These are phyloP conservation scores for Eubasilissa regina DNA, from an alignment of 1,140 invertebrate species.

Conservation along the genomic window DNA sequence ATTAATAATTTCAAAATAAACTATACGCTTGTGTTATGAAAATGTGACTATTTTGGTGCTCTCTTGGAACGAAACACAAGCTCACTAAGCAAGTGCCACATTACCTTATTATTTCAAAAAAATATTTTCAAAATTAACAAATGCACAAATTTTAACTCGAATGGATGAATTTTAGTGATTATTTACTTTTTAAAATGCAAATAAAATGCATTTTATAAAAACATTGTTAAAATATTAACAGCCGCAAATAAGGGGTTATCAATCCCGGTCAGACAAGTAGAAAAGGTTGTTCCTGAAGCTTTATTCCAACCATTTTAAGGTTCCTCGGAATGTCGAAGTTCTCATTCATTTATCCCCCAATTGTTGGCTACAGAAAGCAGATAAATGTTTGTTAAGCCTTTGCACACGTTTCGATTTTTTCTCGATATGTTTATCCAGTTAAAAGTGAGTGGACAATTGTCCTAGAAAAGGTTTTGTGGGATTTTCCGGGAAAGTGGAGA, in stretches of 20 bases:
- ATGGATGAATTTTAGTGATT: too few relatives aligned
- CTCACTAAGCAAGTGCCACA: too few relatives aligned
- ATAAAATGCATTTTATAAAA: too few relatives aligned
- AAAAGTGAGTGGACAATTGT: constrained; percentile 29
- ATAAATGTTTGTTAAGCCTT: constrained; percentile 20
- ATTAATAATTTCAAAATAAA: too few relatives aligned
- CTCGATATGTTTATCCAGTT: constrained; percentile 14
- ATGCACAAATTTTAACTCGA: too few relatives aligned
- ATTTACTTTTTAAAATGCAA: too few relatives aligned
- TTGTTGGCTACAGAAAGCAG: constrained; percentile 26
- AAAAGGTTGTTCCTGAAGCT: constrained; percentile 2
- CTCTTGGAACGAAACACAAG: too few relatives aligned
- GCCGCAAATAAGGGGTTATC: background rate
- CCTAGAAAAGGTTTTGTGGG: constrained; percentile 15
- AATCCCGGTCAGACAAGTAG: background rate
- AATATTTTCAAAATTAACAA: too few relatives aligned
- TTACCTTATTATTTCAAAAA: too few relatives aligned
- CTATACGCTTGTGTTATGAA: too few relatives aligned
- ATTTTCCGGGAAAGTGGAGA: background rate
- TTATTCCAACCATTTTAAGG: background rate
- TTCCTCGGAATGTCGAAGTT: background rate
- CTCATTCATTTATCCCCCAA: constrained; percentile 4
- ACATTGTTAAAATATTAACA: too few relatives aligned
- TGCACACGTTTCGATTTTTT: constrained; percentile 15
- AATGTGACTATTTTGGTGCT: too few relatives aligned